phyloP scores from a whole-genome alignment of 2,113 vertebrate species.

The Varanus salvator region DNA sequence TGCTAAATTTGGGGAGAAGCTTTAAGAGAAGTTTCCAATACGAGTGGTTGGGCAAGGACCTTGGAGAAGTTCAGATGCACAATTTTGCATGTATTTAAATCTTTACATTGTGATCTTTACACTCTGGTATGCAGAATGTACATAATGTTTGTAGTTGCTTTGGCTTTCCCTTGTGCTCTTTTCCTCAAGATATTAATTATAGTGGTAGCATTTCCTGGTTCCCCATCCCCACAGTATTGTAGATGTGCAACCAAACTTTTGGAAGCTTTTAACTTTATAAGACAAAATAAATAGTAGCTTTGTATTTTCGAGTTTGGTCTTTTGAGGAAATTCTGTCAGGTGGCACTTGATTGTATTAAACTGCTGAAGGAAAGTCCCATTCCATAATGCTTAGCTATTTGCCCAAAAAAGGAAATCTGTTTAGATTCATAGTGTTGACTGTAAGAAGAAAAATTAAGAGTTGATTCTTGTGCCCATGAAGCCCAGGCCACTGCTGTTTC shows the following conservation, averaged over 20 bases:
- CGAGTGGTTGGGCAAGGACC: no score
- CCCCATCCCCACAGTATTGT: neutral
- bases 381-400: neutral
- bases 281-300: neutral
- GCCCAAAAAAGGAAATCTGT: neutral
- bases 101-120: neutral
- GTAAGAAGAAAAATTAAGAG: neutral
- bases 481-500: neutral
- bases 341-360: neutral
- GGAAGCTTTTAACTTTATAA: neutral
- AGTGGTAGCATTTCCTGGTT: neutral
- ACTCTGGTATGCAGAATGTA: neutral
- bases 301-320: neutral
- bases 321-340: neutral
- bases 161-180: conserved; percentile 3
- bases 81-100: no score
- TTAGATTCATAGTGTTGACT: neutral
- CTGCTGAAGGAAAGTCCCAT: neutral
- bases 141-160: neutral
- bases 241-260: neutral
- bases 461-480: neutral
- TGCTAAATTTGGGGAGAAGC: neutral
- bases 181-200: neutral
- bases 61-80: neutral
- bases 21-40: neutral